These are phyloP conservation scores for Eugnorisma glareosa DNA, from an alignment of 2,888 invertebrate species.

Conservation along the genomic window DNA sequence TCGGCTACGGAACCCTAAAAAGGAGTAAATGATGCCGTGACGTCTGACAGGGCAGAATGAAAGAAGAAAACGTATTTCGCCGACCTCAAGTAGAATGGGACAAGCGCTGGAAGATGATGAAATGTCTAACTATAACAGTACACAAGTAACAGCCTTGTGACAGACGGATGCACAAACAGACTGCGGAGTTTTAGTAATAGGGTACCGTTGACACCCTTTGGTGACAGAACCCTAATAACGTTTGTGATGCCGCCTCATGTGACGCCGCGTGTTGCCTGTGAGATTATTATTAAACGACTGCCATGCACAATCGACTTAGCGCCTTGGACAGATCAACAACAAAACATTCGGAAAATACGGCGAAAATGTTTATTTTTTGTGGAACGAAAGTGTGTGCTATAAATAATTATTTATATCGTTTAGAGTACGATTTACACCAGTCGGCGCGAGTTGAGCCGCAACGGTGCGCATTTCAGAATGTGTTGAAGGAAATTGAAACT, in stretches of 20 bases:
- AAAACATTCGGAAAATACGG: conserved; percentile 1
- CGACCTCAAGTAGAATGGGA: too few species aligned
- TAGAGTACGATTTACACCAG: neutral
- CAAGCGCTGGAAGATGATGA: too few species aligned
- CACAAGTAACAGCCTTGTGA: neutral
- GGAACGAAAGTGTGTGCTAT: neutral
- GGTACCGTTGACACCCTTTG: neutral
- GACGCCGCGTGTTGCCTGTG: neutral
- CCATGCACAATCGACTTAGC: neutral
- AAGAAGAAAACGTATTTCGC: too few species aligned
- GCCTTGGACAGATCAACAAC: neutral
- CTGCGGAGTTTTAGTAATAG: neutral
- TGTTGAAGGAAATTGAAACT: neutral
- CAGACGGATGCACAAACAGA: neutral
- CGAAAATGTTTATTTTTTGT: conserved; percentile 1
- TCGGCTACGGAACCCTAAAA: too few species aligned
- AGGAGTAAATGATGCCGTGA: too few species aligned
- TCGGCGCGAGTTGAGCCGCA: too few species aligned
- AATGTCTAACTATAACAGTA: too few species aligned
- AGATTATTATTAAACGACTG: neutral
- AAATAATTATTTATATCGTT: conserved; percentile 9
- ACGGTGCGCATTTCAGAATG: neutral
- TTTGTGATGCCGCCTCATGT: too few species aligned
- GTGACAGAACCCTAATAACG: neutral
- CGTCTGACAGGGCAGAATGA: too few species aligned